Evolutionary conservation across 92 coral and sea anemone species (phyloP).

Genomic region (Heteractis magnifica): DNA sequence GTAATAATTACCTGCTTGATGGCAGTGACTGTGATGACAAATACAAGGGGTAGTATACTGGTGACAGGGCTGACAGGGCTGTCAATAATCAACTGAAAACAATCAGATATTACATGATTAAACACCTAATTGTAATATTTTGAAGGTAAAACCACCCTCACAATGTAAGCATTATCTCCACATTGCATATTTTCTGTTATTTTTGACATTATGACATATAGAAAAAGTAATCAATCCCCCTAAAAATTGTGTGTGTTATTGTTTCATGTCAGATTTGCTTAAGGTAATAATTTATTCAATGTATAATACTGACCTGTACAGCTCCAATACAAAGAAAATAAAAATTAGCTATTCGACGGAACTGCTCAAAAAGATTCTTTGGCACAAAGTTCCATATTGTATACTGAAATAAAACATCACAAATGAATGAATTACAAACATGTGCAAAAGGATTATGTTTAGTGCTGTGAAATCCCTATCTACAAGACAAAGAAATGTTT

Average conservation of each 20-base stretch:
- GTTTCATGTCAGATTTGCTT: no score
- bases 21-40: conserved; percentile 95
- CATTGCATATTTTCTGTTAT: no score
- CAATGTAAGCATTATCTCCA: no score
- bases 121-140: no score
- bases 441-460: neutral
- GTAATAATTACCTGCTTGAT: conserved; percentile 73
- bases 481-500: no score
- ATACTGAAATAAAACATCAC: conserved; percentile 58
- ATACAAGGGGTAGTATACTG: conserved; percentile 83
- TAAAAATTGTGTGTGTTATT: no score
- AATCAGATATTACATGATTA: neutral
- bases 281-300: neutral
- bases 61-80: conserved; percentile 98
- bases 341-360: conserved; percentile 91
- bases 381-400: conserved; percentile 90
- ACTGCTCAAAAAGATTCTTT: conserved; percentile 96
- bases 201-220: no score
- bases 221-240: no score
- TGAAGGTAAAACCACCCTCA: no score
- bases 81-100: conserved; percentile 78
- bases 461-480: neutral
- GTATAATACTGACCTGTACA: conserved; percentile 65
- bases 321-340: conserved; percentile 93
- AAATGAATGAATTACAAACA: neutral